Conservation (phyloP, 1,140 invertebrate genomes). For the Micrasema minimum region DNA sequence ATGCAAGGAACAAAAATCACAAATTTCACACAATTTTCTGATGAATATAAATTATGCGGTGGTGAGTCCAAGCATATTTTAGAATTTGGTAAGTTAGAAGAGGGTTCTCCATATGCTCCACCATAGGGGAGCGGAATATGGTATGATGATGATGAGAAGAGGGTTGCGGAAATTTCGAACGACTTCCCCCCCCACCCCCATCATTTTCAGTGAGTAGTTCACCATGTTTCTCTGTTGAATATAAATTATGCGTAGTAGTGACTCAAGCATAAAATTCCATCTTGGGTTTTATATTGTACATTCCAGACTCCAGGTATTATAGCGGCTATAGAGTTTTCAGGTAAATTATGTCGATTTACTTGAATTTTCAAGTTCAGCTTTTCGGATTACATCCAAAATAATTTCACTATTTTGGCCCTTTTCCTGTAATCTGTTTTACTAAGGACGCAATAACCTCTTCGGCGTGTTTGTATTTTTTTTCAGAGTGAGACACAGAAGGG, state of each 20-base stretch:
- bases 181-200: too few species aligned
- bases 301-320: constrained; percentile 9
- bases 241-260: constrained; percentile 10
- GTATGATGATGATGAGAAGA: background rate
- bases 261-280: constrained; percentile 13
- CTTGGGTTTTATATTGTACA: constrained; percentile 1
- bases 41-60: background rate
- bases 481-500: constrained; percentile 7
- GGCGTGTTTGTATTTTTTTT: constrained; percentile 5
- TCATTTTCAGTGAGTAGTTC: constrained; percentile 7
- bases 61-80: too few species aligned
- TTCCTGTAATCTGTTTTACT: background rate
- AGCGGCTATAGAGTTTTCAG: constrained; percentile 6
- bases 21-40: too few species aligned
- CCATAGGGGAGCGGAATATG: too few species aligned
- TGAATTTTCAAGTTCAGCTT: background rate
- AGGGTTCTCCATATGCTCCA: too few species aligned
- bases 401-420: constrained; percentile 7
- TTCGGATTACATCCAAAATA: constrained; percentile 9
- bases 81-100: too few species aligned
- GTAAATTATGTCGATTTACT: constrained; percentile 2
- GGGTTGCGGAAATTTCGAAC: background rate
- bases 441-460: constrained; percentile 6
- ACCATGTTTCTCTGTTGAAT: constrained; percentile 9
- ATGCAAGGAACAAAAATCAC: constrained; percentile 13